phyloP scores from a whole-genome alignment of 2,113 vertebrate species.

The Engraulis encrasicolus region DNA sequence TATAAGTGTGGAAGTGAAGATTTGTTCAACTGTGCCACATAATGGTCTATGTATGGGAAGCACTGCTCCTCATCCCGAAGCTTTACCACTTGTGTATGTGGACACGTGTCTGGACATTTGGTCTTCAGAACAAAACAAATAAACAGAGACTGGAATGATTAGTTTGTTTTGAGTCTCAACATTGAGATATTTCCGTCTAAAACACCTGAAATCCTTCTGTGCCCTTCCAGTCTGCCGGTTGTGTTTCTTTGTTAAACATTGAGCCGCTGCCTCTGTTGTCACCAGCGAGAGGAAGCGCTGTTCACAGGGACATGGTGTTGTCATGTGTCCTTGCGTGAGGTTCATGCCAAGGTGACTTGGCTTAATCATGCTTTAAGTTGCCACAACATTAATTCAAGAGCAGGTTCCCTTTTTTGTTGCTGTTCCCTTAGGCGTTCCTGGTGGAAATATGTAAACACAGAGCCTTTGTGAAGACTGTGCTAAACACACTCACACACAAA shows the following conservation, averaged over 20 bases:
- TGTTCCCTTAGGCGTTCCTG: not conserved
- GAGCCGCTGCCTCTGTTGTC: conserved; percentile 23
- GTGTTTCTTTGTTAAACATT: conserved; percentile 57
- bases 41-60: too few species aligned
- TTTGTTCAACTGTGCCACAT: too few species aligned
- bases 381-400: conserved; percentile 54
- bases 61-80: too few species aligned
- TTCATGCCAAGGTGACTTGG: conserved; percentile 62
- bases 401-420: conserved; percentile 3
- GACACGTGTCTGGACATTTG: not conserved
- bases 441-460: not conserved
- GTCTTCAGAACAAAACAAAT: not conserved
- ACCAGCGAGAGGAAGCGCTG: conserved; percentile 23
- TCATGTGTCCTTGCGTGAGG: not conserved
- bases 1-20: too few species aligned
- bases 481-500: too few species aligned
- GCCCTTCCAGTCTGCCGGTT: not conserved
- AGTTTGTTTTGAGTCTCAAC: conserved; percentile 40
- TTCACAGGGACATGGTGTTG: conserved; percentile 23
- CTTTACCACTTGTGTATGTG: too few species aligned
- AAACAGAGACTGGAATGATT: not conserved
- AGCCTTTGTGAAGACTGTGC: not conserved
- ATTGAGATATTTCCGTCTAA: not conserved
- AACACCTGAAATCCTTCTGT: not conserved
- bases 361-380: conserved; percentile 53